phyloP scores from a whole-genome alignment of 2,888 invertebrate species.

The Thalpophila matura region DNA sequence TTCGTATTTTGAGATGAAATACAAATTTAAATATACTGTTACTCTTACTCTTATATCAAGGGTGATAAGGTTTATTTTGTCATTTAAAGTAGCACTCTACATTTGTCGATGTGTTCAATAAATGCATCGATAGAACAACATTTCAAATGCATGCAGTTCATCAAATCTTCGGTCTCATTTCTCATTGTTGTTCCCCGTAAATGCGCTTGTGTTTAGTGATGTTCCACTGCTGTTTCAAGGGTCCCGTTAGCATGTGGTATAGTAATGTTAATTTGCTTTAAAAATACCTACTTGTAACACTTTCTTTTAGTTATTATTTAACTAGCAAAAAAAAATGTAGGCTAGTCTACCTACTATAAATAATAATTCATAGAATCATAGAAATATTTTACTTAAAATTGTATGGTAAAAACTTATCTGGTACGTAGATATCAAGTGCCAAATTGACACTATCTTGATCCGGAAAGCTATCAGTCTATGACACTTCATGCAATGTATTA shows the following conservation, averaged over 20 bases:
- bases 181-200: slow-evolving; percentile 75
- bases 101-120: slow-evolving; percentile 69
- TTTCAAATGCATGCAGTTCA: slow-evolving; percentile 81
- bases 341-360: neutral
- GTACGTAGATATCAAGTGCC: too few species aligned
- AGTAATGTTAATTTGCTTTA: neutral
- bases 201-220: slow-evolving; percentile 53
- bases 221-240: slow-evolving; percentile 66
- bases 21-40: slow-evolving; percentile 20
- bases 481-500: too few species aligned
- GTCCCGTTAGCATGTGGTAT: too few species aligned
- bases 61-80: slow-evolving; percentile 58
- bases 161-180: slow-evolving; percentile 85
- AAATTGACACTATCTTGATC: too few species aligned
- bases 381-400: neutral
- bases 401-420: too few species aligned
- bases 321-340: too few species aligned
- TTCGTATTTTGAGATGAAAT: slow-evolving; percentile 39
- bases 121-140: slow-evolving; percentile 81
- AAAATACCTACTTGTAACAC: too few species aligned
- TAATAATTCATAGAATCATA: neutral
- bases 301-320: neutral
- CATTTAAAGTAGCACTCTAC: slow-evolving; percentile 5
- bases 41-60: slow-evolving; percentile 42
- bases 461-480: too few species aligned